phyloP scores from a whole-genome alignment of 2,888 invertebrate species.

The Eumacrocentrus americanus region DNA sequence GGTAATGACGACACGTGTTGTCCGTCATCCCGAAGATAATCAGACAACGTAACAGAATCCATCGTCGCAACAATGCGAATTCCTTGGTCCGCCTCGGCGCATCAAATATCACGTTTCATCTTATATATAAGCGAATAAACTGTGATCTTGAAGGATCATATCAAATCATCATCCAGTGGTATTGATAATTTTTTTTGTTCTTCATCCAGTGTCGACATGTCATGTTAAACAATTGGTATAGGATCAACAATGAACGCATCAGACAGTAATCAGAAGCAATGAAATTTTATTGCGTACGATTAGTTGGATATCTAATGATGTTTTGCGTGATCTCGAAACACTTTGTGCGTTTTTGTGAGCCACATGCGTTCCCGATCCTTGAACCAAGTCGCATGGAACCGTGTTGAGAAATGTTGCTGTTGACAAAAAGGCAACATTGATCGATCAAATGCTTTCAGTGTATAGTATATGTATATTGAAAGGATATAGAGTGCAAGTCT shows the following conservation, averaged over 20 bases:
- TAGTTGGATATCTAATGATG: background rate
- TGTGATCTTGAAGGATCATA: conserved; percentile 3
- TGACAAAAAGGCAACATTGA: conserved; percentile 1
- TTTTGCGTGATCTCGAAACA: conserved; percentile 7
- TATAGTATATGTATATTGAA: no score
- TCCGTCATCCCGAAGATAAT: conserved; percentile 36
- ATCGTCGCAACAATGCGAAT: conserved; percentile 35
- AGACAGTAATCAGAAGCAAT: conserved; percentile 9
- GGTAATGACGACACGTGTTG: conserved; percentile 35
- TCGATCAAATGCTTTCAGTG: conserved; percentile 8
- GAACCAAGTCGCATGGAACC: conserved; percentile 16
- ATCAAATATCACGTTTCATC: conserved; percentile 9
- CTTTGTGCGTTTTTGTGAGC: background rate
- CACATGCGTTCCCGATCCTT: conserved; percentile 17
- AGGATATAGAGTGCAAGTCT: background rate
- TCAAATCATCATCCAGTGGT: background rate
- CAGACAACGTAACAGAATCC: conserved; percentile 34
- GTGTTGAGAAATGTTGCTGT: conserved; percentile 28
- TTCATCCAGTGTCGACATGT: background rate
- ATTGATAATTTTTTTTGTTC: background rate
- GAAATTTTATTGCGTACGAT: conserved; percentile 6
- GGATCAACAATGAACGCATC: conserved; percentile 1
- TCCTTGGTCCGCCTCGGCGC: conserved; percentile 29
- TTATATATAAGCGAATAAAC: background rate
- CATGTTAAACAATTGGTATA: background rate